Evolutionary conservation across 2,797 vertebrate genomes (phyloP).

Genomic region (Sebastes paucispinis): DNA sequence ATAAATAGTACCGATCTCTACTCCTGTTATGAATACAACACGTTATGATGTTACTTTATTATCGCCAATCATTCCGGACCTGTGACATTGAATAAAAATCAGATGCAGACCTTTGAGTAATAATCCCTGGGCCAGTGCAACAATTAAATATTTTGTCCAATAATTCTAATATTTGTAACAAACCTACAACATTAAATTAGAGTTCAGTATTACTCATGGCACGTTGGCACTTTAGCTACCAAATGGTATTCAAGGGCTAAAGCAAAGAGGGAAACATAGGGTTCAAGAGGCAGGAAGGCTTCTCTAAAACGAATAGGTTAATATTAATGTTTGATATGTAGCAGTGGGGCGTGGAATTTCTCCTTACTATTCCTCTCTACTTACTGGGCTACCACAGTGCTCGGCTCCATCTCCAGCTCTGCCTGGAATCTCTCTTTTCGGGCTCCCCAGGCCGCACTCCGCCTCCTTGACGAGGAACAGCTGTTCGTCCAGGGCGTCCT

Average conservation of each 20-base stretch:
- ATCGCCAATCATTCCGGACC: too few species aligned
- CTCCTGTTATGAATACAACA: too few species aligned
- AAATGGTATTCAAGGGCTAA: not conserved
- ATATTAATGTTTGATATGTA: not conserved
- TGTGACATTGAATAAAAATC: too few species aligned
- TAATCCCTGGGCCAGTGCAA: not conserved
- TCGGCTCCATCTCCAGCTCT: constrained; percentile 95
- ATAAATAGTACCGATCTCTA: too few species aligned
- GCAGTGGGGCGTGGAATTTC: not conserved
- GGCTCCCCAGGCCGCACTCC: constrained; percentile 96
- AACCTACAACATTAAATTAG: not conserved
- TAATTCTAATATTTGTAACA: not conserved
- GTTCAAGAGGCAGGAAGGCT: not conserved
- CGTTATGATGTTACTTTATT: too few species aligned
- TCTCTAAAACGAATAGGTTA: not conserved
- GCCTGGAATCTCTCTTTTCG: constrained; percentile 96
- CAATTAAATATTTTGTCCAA: not conserved
- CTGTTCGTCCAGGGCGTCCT: constrained; percentile 96
- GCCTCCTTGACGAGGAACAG: constrained; percentile 96
- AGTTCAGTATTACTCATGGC: not conserved
- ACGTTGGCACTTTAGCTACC: not conserved
- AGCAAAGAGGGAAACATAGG: not conserved
- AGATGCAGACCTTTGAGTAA: too few species aligned
- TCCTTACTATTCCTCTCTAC: constrained; percentile 25
- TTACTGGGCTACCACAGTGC: constrained; percentile 96